Evolutionary conservation across 2,797 vertebrate species (phyloP).

Genomic region (Hypotaenidia okinawae): DNA sequence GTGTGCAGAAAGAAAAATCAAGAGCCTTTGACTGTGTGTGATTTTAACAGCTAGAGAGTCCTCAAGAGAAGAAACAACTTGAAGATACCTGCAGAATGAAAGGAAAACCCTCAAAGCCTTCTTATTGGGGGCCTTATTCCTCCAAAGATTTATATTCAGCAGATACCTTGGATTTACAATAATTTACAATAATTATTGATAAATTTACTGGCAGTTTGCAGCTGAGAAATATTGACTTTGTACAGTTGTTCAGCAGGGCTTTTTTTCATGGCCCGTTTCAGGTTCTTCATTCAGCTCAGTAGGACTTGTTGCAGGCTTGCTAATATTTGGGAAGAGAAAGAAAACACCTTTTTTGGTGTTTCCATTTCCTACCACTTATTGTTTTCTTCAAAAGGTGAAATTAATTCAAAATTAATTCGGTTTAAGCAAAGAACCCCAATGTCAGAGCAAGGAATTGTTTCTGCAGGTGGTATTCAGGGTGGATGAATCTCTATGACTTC

Average conservation of each 20-base stretch:
- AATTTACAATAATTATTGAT: not conserved
- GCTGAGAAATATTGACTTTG: not conserved
- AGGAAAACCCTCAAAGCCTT: not conserved
- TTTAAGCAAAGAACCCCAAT: not conserved
- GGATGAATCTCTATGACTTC: not conserved
- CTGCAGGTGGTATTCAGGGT: not conserved
- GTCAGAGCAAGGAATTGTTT: not conserved
- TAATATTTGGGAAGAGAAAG: not conserved
- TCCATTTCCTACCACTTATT: not conserved
- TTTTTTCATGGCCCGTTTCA: not conserved
- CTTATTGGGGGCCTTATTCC: not conserved
- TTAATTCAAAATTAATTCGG: not conserved
- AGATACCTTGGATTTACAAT: not conserved
- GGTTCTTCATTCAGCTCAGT: not conserved
- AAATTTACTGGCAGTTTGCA: not conserved
- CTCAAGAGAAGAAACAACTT: not conserved
- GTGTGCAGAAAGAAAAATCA: not conserved
- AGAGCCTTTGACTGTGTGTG: not conserved
- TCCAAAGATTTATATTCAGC: not conserved
- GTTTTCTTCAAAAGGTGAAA: not conserved
- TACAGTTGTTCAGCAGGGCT: not conserved
- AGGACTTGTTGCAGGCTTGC: not conserved
- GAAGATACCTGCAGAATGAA: not conserved
- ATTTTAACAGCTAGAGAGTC: not conserved
- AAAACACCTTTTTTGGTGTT: not conserved